Evolutionary conservation across 2,888 invertebrate species (phyloP), one percentile per base, ranked within the genome.

Genomic region (Protonemura montana): DNA sequence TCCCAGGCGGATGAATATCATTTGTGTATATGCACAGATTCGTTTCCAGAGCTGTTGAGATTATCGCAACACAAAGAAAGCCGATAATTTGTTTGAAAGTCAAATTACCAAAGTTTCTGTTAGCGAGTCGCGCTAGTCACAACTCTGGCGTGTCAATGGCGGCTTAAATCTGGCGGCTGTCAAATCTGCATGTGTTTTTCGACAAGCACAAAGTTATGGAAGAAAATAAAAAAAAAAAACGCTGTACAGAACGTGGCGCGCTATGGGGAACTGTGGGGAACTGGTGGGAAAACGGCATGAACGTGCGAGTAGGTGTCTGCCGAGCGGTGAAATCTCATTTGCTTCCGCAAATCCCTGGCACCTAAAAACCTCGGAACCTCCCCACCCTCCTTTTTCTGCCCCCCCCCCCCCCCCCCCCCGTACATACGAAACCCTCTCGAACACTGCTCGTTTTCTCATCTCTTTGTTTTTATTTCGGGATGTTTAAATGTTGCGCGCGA

Each of bases 301-400:
- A 21, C 13, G 16, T 59, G 59, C 41, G 59, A 59, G 59, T 59
- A 59, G 59, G 29, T 84, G 84, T 59, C 76, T 28, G 28, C 28
- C 59, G 76, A 84, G 84, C 29, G 25, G 84, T 84, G 84, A 84
- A 84, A 84, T 84, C 84, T 84, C 84, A 84, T 84, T 84, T 84
- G 28, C 29, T 81, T 30, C 21, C 81, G 81, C 28, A 59, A 59
- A 28, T n/a, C 81, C 81, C 81, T 16, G 16, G n/a, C 30, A n/a
- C 30, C 81, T 30, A 59, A 59, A 59, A 59, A 59, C 81, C 81
- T 25, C 10, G 13, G 21, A 13, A 59, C 29, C 81, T 10, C 5
- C 2, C 28, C 78, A 25, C 28, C 26, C 28, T 13, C 78, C 26
- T n/a, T n/a, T n/a, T n/a, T n/a, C n/a, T n/a, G n/a, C n/a, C n/a